These are phyloP conservation scores for Agonopterix arenella DNA, from an alignment of 2,888 invertebrate species.

Conservation along the genomic window DNA sequence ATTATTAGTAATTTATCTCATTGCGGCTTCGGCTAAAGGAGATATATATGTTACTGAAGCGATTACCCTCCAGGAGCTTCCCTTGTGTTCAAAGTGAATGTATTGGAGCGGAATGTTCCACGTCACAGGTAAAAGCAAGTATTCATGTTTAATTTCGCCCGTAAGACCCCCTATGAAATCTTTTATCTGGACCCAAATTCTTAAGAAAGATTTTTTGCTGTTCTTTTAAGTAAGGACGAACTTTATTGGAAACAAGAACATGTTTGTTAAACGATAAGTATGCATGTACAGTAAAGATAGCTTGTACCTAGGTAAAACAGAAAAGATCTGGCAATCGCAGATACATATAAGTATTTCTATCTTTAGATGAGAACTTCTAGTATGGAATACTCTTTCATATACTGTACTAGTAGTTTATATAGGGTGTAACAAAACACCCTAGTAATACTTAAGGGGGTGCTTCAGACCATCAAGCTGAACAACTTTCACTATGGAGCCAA, in stretches of 20 bases:
- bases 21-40: conserved; percentile 35
- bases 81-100: conserved; percentile 67
- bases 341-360: too few species aligned
- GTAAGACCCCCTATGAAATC: conserved; percentile 50
- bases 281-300: too few species aligned
- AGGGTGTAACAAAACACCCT: too few species aligned
- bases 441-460: too few species aligned
- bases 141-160: conserved; percentile 73
- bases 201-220: conserved; percentile 32
- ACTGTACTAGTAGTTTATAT: too few species aligned
- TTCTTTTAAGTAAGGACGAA: background rate
- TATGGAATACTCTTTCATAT: too few species aligned
- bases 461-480: too few species aligned
- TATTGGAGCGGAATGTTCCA: conserved; percentile 70
- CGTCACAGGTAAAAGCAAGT: conserved; percentile 71
- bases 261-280: background rate
- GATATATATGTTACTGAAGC: conserved; percentile 46
- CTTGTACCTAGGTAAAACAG: too few species aligned
- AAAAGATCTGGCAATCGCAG: too few species aligned
- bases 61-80: conserved; percentile 57
- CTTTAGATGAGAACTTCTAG: too few species aligned
- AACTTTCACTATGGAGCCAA: too few species aligned
- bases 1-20: conserved; percentile 45
- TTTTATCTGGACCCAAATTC: conserved; percentile 62
- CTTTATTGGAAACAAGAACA: background rate